A percentile compares a stretch with the other conserved stretches of the same genome.
Evolutionary conservation across 92 coral and sea anemone genomes (phyloP).

Genomic region (Phenganax stokvisi): DNA sequence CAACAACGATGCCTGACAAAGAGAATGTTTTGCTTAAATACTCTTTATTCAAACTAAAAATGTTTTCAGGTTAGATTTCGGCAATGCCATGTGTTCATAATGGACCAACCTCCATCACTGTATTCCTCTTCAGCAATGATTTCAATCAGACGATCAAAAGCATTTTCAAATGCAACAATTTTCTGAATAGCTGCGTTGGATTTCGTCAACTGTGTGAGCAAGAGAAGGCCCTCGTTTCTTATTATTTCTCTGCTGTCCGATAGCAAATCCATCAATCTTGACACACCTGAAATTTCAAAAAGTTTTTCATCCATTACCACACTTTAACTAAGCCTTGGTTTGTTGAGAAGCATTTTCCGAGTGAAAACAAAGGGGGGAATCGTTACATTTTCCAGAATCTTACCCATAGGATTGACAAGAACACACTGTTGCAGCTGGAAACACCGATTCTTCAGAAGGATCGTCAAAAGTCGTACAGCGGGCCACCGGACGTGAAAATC

Average conservation of each 20-base stretch:
- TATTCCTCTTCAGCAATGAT: conserved; percentile 93
- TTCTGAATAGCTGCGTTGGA: conserved; percentile 99
- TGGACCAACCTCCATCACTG: conserved; percentile 85
- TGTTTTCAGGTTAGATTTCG: too few species aligned
- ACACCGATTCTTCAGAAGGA: conserved; percentile 81
- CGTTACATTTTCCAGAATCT: conserved; percentile 21
- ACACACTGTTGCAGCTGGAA: conserved; percentile 88
- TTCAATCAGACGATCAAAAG: conserved; percentile 91
- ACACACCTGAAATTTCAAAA: conserved; percentile 60
- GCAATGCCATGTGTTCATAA: background rate
- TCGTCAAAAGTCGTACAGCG: conserved; percentile 80
- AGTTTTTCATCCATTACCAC: background rate
- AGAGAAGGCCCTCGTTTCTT: conserved; percentile 93
- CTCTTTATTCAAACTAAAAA: background rate
- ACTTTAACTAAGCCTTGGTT: background rate
- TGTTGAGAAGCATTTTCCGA: background rate
- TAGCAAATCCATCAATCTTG: conserved; percentile 89
- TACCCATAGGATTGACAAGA: conserved; percentile 92
- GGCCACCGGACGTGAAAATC: conserved; percentile 99
- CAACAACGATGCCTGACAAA: conserved; percentile 81
- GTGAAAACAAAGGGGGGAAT: background rate
- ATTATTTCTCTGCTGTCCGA: conserved; percentile 96
- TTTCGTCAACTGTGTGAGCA: conserved; percentile 82
- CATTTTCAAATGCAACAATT: conserved; percentile 99
- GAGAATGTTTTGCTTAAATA: background rate